Base-by-base conservation (phyloP, 2,797 vertebrate species). In the Sebastes kiyomatsui region DNA sequence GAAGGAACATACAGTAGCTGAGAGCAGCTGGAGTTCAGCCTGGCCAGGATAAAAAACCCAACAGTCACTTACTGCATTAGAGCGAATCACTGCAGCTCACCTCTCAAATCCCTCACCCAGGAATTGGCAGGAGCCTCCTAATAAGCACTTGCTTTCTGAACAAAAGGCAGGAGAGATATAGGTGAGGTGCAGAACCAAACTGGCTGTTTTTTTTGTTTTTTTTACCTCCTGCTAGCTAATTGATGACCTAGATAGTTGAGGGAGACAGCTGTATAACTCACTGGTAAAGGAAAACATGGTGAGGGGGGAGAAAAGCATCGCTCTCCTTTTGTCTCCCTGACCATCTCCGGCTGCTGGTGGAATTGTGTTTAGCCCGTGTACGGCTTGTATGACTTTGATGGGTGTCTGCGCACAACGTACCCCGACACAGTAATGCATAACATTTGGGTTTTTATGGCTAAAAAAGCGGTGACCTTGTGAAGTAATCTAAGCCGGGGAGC, bases 181-280 rank as follows among this genome's bases (percentile, higher is more conserved):
- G 92, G 89, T 87, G 90, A 92, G 86, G 80, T 81, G 79, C 79
- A 67, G 71, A 92, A 91, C 88, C 91, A 91, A 91, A 90, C 73
- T 20, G 69, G 14, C 58, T 79, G 56, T 69, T 64, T 81, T 69
- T 77, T 55, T 78, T 22, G 35, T 60, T 38, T 42, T 72, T 80
- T 81, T 80, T 58, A 77, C 84, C 84, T 80, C 79, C 86, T 80
- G 78, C 86, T 70, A 27, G 68, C 79, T 95, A 95, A 96, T 94
- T 95, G 93, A 96, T 94, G 92, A 88, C 89, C 82, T 60, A 67
- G 88, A 92, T 89, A 86, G 88, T 89, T 78, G 85, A 72, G 80
- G 87, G 74, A 90, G 94, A 93, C 92, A 92, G 92, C 79, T 87
- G 87, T 80, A 89, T 93, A 94, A 94, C 80, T 93, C 91, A 93